Base-by-base conservation (phyloP, 2,888 invertebrate species). In the Portevinia maculata region DNA sequence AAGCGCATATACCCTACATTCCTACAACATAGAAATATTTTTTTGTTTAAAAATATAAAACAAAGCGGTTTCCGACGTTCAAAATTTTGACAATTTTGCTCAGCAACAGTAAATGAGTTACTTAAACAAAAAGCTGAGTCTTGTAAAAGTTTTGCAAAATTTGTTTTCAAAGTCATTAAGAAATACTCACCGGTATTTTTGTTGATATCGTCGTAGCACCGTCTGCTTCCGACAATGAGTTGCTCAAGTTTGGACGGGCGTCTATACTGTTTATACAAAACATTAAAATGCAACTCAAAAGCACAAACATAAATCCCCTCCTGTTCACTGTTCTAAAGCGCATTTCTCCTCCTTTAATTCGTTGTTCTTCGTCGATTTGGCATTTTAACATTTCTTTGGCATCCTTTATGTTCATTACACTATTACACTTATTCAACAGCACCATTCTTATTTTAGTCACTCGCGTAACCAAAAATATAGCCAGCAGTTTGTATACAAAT, bases 181-280 rank as follows among this genome's bases (percentile, higher is more conserved):
- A 53, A 19, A 34, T 4, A 79, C 79, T 76, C 34, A 78, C 71
- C 71, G 71, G 13, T 9, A 73, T 62, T 60, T 24, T 60, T 1
- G 46, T 8, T 65, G 62, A n/a, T 41, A 64, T 28, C 8, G 69
- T 50, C 1, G 69, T 71, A n/a, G 7, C 73, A 60, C 78, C 62
- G 3, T 34, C 81, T 46, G 52, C 83, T n/a, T 34, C 69, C 60
- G 52, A 74, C 8, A 21, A 13, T n/a, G 67, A 17, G 13, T 71
- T 46, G 52, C 78, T 85, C 44, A 84, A 64, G 84, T 90, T 90
- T 85, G 90, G 90, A 86, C 90, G 89, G 83, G 88, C 89, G 79
- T 89, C 89, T 74, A 86, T 87, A 83, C 88, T 86, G 84, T 84
- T 84, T 3, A 87, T 28, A 74, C 86, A 86, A 65, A 86, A 86